Percentiles rank a stretch among this genome's conserved stretches.
Conservation (phyloP, 1,140 invertebrate species). For the Paraescarpia echinospica region DNA sequence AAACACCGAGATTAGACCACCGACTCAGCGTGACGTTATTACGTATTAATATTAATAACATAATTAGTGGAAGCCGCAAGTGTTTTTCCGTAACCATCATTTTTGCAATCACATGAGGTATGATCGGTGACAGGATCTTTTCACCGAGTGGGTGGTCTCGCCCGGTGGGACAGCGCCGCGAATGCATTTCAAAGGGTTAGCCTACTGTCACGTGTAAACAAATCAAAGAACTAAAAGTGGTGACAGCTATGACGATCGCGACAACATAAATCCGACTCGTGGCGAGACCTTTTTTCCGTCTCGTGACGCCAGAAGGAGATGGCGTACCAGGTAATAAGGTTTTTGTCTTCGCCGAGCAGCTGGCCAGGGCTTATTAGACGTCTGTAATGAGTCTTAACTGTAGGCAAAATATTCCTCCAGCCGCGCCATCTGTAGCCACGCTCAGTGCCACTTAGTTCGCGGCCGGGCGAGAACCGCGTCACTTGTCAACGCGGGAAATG, state of each 20-base stretch:
- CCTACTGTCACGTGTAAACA: neutral
- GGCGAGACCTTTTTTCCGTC: neutral
- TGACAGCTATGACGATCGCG: neutral
- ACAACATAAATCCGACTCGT: neutral
- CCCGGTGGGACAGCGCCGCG: neutral
- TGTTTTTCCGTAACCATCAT: neutral
- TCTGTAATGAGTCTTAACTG: constrained; percentile 5
- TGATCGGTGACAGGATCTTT: neutral
- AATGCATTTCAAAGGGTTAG: neutral
- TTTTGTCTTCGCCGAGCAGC: neutral
- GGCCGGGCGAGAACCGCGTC: neutral
- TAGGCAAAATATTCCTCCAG: neutral
- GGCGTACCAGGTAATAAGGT: neutral
- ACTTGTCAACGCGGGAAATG: neutral
- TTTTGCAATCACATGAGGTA: neutral
- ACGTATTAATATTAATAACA: neutral
- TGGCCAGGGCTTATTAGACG: neutral
- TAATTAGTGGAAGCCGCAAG: neutral
- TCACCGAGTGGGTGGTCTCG: neutral
- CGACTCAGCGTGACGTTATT: neutral
- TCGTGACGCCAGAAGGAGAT: neutral
- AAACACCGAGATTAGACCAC: neutral
- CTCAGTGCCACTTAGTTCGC: neutral
- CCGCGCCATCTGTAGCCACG: neutral
- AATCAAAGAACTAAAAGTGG: neutral